phyloP scores from a whole-genome alignment of 2,888 invertebrate genomes.

The Meliscaeva auricollis region DNA sequence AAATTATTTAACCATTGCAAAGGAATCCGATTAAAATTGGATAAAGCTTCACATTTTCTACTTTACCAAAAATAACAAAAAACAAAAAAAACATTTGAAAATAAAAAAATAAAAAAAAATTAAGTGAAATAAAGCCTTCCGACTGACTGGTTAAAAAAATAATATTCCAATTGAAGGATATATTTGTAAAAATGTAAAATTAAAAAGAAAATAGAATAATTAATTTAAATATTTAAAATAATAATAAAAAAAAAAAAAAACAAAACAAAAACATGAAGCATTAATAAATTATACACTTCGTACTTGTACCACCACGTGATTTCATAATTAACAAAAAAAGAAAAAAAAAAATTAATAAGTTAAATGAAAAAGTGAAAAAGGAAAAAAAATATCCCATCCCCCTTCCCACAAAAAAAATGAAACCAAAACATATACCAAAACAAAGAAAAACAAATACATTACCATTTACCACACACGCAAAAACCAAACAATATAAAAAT shows the following conservation, averaged over 20 bases:
- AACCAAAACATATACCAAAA: constrained; percentile 69
- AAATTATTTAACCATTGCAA: constrained; percentile 37
- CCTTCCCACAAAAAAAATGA: constrained; percentile 54
- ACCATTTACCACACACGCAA: constrained; percentile 31
- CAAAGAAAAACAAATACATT: constrained; percentile 37
- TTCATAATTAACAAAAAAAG: constrained; percentile 77
- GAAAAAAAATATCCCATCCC: constrained; percentile 55
- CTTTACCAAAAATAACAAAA: constrained; percentile 30
- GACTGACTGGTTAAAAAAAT: constrained; percentile 72
- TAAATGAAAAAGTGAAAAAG: constrained; percentile 49
- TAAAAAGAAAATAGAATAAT: constrained; percentile 62
- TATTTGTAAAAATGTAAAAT: constrained; percentile 73
- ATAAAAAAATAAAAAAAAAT: constrained; percentile 62
- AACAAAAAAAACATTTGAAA: constrained; percentile 8
- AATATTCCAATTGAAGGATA: constrained; percentile 44
- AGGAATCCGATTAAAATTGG: constrained; percentile 24
- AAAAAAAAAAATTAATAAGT: constrained; percentile 59
- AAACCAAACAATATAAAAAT: background rate
- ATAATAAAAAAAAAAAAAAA: constrained; percentile 21
- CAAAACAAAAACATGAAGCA: constrained; percentile 65
- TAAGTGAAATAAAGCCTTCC: constrained; percentile 75
- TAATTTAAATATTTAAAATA: constrained; percentile 53
- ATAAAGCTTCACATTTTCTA: constrained; percentile 53
- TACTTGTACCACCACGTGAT: constrained; percentile 79
- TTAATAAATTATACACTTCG: constrained; percentile 75